Conservation (phyloP, 2,113 vertebrate genomes). For the Rhizomys pruinosus region DNA sequence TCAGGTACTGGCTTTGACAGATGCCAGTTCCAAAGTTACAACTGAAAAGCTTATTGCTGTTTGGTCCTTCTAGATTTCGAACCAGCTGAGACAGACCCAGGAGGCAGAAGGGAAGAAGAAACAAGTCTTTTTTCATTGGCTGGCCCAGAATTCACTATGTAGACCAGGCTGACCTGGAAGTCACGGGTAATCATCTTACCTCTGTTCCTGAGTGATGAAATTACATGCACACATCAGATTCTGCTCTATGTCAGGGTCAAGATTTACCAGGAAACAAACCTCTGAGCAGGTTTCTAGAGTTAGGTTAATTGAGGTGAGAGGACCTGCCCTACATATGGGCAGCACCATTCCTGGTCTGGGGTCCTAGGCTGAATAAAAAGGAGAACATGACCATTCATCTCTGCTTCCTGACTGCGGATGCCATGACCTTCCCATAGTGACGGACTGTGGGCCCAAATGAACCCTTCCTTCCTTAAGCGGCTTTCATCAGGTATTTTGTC, state of each 20-base stretch:
- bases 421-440: background rate
- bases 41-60: accelerated
- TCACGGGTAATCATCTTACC: background rate
- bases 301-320: background rate
- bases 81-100: background rate
- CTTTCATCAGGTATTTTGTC: background rate
- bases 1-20: background rate
- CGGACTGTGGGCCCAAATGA: too few species aligned
- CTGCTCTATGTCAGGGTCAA: background rate
- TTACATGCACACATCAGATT: background rate
- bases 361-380: background rate
- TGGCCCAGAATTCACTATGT: background rate
- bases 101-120: background rate
- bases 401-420: background rate
- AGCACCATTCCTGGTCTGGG: too few species aligned
- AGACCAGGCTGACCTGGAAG: background rate
- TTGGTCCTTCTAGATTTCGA: background rate
- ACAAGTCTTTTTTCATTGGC: background rate
- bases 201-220: background rate
- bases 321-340: background rate
- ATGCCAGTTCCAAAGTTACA: background rate
- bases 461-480: background rate
- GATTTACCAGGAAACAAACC: background rate
- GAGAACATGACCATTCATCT: background rate
- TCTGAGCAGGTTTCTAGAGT: background rate